Percentiles rank a stretch among this genome's conserved stretches.
phyloP scores from a whole-genome alignment of 2,113 vertebrate species.

The Alethe castanea region DNA sequence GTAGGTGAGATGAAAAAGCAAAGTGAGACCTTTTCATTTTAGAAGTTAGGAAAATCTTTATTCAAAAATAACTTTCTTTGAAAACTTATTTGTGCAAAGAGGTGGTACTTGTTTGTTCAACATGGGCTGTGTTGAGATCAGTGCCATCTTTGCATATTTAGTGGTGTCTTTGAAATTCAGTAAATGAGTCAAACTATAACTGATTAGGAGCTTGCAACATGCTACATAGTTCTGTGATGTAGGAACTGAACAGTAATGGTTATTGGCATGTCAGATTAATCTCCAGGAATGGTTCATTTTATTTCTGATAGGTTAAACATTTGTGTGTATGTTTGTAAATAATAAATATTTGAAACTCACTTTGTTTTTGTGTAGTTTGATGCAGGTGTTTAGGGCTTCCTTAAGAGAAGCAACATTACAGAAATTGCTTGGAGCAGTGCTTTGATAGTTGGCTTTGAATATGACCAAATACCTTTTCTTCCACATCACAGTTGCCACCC shows the following conservation, averaged over 20 bases:
- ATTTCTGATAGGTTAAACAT: not conserved
- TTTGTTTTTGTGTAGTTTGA: conserved; percentile 4
- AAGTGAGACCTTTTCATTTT: not conserved
- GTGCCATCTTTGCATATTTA: not conserved
- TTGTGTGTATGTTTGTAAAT: not conserved
- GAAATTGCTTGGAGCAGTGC: not conserved
- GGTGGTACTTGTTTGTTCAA: not conserved
- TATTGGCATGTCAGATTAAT: not conserved
- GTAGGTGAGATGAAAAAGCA: not conserved
- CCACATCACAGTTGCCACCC: not conserved
- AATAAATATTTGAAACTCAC: not conserved
- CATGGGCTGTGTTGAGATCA: not conserved
- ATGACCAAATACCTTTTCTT: not conserved
- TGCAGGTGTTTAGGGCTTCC: conserved; percentile 55
- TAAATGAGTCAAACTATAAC: not conserved
- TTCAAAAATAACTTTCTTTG: not conserved
- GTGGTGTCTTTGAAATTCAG: not conserved
- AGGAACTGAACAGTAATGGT: not conserved
- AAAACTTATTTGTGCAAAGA: not conserved
- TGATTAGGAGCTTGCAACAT: not conserved
- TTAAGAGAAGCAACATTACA: not conserved
- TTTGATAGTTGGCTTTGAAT: conserved; percentile 40
- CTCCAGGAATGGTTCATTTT: not conserved
- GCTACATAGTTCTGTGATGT: rapidly evolving
- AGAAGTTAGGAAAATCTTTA: not conserved